Evolutionary conservation across 2,797 vertebrate genomes (phyloP), one percentile per base, ranked within the genome.

Genomic region (Crocidura indochinensis): DNA sequence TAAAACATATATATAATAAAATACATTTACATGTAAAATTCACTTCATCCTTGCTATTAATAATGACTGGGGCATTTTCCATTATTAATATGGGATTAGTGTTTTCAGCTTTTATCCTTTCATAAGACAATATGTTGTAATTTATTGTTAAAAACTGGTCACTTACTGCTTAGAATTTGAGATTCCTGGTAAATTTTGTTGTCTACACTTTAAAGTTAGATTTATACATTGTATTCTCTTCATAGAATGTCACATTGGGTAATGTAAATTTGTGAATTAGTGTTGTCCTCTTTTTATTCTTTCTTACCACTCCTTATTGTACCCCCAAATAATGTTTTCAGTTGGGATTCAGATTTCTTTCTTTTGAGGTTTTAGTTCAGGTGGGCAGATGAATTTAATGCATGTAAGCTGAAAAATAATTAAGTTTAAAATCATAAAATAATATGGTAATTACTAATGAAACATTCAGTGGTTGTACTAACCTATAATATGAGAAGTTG

Each of bases 241-340:
- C 64, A 51, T 11, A 88, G 74, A 93, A 44, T 29, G 29, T 9
- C 10, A 82, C 17, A 6, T 22, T 49, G 38, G 15, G 24, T 62
- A 26, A 29, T 90, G 67, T 72, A 62, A n/a, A 73, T 62, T 56
- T 94, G 26, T 67, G 27, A 72, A 60, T 68, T 93, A 87, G 15
- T 69, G 38, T 38, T 38, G 38, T 38, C 38, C 38, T 38, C 38
- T 38, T 12, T 64, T 31, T 19, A 6, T 67, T 51, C 29, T 75
- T 14, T 15, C 24, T 17, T 19, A 22, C 17, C 10, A 5, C 26
- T 64, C 19, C 0, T 0, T n/a, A 56, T 6, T 12, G 44, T 7
- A 6, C 10, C 11, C 8, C 5, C 4, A 44, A 75, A 29, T 8
- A 11, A 26, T 14, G 10, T 69, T 46, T 38, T 38, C 38, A n/a